Evolutionary conservation across 2,888 invertebrate genomes (phyloP).

Genomic region (Hanleya hanleyi): DNA sequence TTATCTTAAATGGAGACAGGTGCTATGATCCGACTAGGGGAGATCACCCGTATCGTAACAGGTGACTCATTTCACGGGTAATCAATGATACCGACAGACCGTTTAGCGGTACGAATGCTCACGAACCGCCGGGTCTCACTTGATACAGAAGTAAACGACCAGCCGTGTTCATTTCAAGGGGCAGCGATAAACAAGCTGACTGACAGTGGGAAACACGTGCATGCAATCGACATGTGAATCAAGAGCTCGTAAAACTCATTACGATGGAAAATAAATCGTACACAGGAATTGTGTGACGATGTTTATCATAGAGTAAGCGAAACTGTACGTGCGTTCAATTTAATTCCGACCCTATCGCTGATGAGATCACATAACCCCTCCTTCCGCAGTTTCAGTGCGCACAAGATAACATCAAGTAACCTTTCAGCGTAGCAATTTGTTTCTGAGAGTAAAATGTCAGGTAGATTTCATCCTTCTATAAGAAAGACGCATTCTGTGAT

Average conservation of each 20-base stretch:
- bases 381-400: too few species aligned
- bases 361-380: too few species aligned
- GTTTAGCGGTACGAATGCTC: neutral
- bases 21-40: too few species aligned
- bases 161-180: neutral
- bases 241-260: neutral
- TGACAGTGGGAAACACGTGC: slow-evolving; percentile 2
- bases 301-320: neutral
- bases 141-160: neutral
- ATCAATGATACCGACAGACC: neutral
- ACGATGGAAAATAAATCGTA: neutral
- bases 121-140: too few species aligned
- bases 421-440: too few species aligned
- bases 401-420: too few species aligned
- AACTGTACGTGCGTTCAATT: neutral
- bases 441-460: too few species aligned
- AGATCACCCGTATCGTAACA: too few species aligned
- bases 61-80: neutral
- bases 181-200: neutral
- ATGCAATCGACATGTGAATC: neutral
- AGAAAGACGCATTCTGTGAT: too few species aligned
- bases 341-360: neutral
- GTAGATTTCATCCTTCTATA: too few species aligned
- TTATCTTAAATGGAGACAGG: too few species aligned
- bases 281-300: neutral